These are phyloP conservation scores for Chalcosyrphus nemorum DNA, from an alignment of 2,888 invertebrate genomes.

Conservation along the genomic window DNA sequence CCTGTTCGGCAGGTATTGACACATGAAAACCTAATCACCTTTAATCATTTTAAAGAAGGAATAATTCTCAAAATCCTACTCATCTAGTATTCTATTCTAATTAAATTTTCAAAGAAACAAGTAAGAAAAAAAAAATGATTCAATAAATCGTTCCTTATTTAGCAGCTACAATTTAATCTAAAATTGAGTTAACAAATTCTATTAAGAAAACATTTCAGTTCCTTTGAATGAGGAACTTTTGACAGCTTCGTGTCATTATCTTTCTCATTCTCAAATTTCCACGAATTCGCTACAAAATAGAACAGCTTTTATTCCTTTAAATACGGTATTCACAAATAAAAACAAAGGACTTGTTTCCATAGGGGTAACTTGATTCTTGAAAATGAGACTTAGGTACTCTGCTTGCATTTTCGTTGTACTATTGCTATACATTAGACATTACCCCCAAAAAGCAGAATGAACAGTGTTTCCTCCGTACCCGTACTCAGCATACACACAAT, in stretches of 20 bases:
- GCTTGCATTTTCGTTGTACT: neutral
- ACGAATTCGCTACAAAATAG: neutral
- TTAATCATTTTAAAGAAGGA: neutral
- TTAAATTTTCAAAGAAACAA: neutral
- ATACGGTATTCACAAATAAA: conserved; percentile 23
- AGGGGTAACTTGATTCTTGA: neutral
- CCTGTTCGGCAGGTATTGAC: too few species aligned
- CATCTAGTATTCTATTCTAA: neutral
- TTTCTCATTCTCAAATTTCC: neutral
- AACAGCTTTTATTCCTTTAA: conserved; percentile 8
- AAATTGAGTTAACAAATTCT: conserved; percentile 4
- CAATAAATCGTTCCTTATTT: conserved; percentile 1
- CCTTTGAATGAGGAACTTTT: neutral
- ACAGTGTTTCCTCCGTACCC: neutral
- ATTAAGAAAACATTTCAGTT: neutral
- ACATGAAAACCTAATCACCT: neutral
- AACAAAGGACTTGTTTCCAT: neutral
- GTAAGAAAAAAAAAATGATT: neutral
- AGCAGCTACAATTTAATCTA: neutral
- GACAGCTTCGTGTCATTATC: neutral
- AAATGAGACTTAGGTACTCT: neutral
- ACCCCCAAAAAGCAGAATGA: neutral
- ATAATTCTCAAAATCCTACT: neutral
- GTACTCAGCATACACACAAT: neutral
- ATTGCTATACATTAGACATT: conserved; percentile 16